These are phyloP conservation scores for Epizoanthus ramosus DNA, from an alignment of 92 coral and sea anemone species.

Conservation along the genomic window DNA sequence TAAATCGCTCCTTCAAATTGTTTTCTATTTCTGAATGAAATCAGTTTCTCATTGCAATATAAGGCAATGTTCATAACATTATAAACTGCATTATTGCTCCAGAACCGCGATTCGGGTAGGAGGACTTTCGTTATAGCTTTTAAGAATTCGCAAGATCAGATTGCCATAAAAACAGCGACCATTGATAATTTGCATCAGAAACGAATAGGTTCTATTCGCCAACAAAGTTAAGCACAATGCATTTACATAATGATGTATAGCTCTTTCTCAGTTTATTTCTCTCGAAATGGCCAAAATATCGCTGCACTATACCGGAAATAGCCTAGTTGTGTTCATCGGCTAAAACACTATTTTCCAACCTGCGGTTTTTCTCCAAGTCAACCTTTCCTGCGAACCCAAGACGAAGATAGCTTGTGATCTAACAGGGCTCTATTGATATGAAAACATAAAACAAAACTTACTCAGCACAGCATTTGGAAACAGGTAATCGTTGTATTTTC, in stretches of 20 bases:
- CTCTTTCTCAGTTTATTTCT: not conserved
- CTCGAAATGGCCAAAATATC: conserved; percentile 3
- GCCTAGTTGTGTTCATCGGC: not conserved
- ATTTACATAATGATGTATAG: conserved; percentile 27
- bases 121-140: not conserved
- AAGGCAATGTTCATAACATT: not conserved
- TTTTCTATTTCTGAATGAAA: conserved; percentile 9
- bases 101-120: not conserved
- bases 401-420: conserved; percentile 25
- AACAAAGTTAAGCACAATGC: not conserved
- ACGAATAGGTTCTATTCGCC: conserved; percentile 2
- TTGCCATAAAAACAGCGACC: conserved; percentile 15
- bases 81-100: not conserved
- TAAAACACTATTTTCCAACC: not conserved
- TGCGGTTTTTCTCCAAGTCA: not conserved
- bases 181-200: not conserved
- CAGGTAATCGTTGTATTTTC: conserved; percentile 88
- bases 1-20: not conserved
- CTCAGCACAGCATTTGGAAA: conserved; percentile 98
- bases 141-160: not conserved
- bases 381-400: conserved; percentile 1
- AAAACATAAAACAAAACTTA: conserved; percentile 60
- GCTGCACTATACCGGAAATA: not conserved
- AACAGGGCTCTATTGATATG: conserved; percentile 40
- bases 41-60: not conserved